Percentiles rank a stretch among this genome's conserved stretches.
Evolutionary conservation across 2,113 vertebrate species (phyloP).

Genomic region (Egretta garzetta): DNA sequence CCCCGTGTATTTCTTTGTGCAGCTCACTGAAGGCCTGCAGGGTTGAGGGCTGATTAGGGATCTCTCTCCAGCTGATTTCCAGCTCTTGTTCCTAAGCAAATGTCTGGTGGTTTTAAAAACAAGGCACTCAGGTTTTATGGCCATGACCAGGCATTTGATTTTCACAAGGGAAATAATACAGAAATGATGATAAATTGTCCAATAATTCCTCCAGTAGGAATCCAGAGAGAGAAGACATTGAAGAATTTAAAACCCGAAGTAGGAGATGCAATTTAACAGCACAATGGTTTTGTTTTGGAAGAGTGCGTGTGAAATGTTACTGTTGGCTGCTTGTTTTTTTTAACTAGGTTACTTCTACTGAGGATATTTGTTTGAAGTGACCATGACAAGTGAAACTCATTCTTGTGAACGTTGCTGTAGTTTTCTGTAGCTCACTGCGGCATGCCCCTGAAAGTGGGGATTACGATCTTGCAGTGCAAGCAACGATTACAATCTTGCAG

Average conservation of each 20-base stretch:
- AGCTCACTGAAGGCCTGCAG: not conserved
- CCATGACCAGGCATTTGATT: slow-evolving; percentile 4
- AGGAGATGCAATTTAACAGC: not conserved
- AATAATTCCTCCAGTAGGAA: slow-evolving; percentile 6
- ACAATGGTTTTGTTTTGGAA: not conserved
- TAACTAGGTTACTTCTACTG: not conserved
- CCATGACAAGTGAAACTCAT: not conserved
- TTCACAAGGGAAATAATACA: slow-evolving; percentile 57
- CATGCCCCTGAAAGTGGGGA: not conserved
- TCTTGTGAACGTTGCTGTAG: not conserved
- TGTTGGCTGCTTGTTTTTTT: not conserved
- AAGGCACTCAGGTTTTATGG: not conserved
- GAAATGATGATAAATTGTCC: slow-evolving; percentile 40
- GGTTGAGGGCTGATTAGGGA: not conserved
- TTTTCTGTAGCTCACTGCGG: not conserved
- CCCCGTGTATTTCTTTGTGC: not conserved
- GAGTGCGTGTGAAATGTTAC: not conserved
- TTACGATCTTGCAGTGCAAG: not conserved
- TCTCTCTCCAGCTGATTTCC: not conserved
- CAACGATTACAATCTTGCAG: not conserved
- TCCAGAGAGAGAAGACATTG: not conserved
- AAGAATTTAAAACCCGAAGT: slow-evolving; percentile 12
- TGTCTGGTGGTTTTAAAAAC: not conserved
- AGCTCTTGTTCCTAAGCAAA: not conserved
- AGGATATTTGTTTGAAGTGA: not conserved